Conservation (phyloP, 2,888 invertebrate genomes). For the Megaustenia siamemsis region DNA sequence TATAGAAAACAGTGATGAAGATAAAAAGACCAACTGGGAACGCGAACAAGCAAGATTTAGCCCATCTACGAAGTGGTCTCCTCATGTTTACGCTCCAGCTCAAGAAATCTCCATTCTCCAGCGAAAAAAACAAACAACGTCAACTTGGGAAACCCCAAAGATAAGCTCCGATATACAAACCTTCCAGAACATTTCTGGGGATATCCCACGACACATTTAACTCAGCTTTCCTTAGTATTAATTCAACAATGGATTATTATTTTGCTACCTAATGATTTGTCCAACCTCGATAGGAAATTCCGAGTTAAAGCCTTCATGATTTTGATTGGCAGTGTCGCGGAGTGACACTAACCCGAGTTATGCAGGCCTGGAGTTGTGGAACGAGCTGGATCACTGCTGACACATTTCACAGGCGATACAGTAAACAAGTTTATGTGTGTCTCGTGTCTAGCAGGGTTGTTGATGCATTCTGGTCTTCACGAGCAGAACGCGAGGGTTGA, state of each 20-base stretch:
- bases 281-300: not conserved
- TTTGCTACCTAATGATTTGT: not conserved
- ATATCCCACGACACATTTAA: not conserved
- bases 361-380: not conserved
- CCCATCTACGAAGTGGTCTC: slow-evolving; percentile 61
- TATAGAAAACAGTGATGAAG: slow-evolving; percentile 63
- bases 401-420: not conserved
- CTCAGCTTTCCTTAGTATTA: not conserved
- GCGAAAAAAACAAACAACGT: not conserved
- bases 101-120: not conserved
- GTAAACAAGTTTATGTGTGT: not conserved
- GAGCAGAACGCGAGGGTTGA: not conserved
- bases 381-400: not conserved
- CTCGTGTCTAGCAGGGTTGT: too few relatives aligned
- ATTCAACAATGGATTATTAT: not conserved
- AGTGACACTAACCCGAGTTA: not conserved
- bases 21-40: slow-evolving; percentile 51
- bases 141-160: too few relatives aligned
- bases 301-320: not conserved
- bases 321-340: not conserved
- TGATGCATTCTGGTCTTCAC: too few relatives aligned
- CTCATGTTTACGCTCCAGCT: slow-evolving; percentile 42
- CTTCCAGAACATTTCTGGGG: not conserved
- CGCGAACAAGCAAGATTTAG: slow-evolving; percentile 56
- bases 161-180: not conserved